A percentile compares a stretch with the other conserved stretches of the same genome.
Evolutionary conservation across 2,113 vertebrate genomes (phyloP).

Genomic region (Dissostichus mawsoni): DNA sequence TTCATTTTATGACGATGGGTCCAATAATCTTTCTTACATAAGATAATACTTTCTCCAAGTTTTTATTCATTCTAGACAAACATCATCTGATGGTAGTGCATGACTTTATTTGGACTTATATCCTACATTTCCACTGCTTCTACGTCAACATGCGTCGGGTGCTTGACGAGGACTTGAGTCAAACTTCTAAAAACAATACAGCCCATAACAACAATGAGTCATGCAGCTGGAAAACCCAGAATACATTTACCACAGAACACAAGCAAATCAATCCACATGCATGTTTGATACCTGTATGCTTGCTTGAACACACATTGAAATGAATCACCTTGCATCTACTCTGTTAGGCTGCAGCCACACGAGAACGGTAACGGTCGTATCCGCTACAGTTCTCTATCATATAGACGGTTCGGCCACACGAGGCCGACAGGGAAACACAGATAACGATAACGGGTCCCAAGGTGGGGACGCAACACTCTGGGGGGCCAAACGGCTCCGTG

Average conservation of each 20-base stretch:
- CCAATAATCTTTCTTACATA: not conserved
- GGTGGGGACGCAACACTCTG: too few species aligned
- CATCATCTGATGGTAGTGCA: not conserved
- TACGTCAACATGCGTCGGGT: not conserved
- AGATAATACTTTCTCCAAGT: not conserved
- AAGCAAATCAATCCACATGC: not conserved
- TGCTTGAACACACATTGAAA: slow-evolving; percentile 16
- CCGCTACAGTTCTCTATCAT: too few species aligned
- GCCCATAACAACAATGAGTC: slow-evolving; percentile 34
- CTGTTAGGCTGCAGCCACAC: not conserved
- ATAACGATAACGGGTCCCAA: too few species aligned
- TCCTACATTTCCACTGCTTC: not conserved
- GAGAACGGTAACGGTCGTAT: too few species aligned
- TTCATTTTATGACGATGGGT: not conserved
- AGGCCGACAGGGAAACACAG: too few species aligned
- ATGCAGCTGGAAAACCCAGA: slow-evolving; percentile 41
- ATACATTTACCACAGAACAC: slow-evolving; percentile 20
- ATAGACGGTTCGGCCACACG: too few species aligned
- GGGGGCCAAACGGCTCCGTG: too few species aligned
- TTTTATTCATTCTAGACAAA: not conserved
- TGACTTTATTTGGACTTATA: not conserved
- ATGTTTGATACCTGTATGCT: too few species aligned
- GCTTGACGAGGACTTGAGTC: not conserved
- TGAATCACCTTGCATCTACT: slow-evolving; percentile 31
- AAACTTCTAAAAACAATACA: slow-evolving; percentile 45